Conservation (phyloP, 2,888 invertebrate species). For the Anaspis maculata region DNA sequence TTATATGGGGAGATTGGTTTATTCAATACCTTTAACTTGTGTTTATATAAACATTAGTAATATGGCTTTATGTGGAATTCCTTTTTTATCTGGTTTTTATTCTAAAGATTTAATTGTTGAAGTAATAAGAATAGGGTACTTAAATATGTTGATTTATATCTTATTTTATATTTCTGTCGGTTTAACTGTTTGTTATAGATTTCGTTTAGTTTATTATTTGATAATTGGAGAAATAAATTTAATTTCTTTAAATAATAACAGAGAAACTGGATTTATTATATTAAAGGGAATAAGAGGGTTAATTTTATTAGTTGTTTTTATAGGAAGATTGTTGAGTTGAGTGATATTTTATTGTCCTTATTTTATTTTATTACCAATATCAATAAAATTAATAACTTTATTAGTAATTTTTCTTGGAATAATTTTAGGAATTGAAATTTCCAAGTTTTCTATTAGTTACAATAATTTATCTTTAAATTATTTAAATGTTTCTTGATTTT, state of each 20-base stretch:
- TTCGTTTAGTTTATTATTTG: slow-evolving; percentile 46
- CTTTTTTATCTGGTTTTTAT: slow-evolving; percentile 50
- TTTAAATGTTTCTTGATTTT: slow-evolving; percentile 5
- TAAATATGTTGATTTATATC: slow-evolving; percentile 49
- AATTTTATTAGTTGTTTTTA: slow-evolving; percentile 47
- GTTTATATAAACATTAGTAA: slow-evolving; percentile 40
- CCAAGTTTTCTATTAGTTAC: slow-evolving; percentile 41
- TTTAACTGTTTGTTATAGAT: slow-evolving; percentile 45
- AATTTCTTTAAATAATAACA: slow-evolving; percentile 43
- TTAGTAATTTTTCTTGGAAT: slow-evolving; percentile 43
- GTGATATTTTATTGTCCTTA: slow-evolving; percentile 47
- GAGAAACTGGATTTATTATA: slow-evolving; percentile 45
- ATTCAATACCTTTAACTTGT: slow-evolving; percentile 47
- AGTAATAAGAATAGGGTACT: slow-evolving; percentile 44
- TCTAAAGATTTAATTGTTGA: slow-evolving; percentile 58
- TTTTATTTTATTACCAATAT: slow-evolving; percentile 47
- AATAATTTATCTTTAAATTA: slow-evolving; percentile 39
- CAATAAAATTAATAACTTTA: slow-evolving; percentile 49
- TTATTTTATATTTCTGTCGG: slow-evolving; percentile 51
- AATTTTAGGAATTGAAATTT: slow-evolving; percentile 41
- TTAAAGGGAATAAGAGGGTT: slow-evolving; percentile 38
- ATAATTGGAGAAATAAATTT: slow-evolving; percentile 47
- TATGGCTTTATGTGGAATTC: slow-evolving; percentile 39
- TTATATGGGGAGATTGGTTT: slow-evolving; percentile 46
- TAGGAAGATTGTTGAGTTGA: slow-evolving; percentile 49